A percentile compares a stretch with the other conserved stretches of the same genome.
These are phyloP conservation scores for Drosophila anomalata DNA, from an alignment of 2,888 invertebrate species.

Conservation along the genomic window DNA sequence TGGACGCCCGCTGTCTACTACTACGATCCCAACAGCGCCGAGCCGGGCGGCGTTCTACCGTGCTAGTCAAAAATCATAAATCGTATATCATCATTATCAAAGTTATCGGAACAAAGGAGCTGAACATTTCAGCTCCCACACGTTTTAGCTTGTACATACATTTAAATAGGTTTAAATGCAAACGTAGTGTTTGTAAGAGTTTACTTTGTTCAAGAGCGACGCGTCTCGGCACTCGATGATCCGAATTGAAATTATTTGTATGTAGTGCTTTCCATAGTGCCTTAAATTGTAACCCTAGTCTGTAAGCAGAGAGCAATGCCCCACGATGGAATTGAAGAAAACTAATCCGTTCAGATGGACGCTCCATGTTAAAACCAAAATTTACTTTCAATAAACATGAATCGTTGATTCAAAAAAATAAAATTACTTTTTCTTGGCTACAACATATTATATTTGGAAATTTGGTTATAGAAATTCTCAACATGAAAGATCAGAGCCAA, in stretches of 20 bases:
- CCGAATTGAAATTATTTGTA: constrained; percentile 23
- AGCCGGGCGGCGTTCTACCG: constrained; percentile 9
- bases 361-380: constrained; percentile 1
- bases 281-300: constrained; percentile 34
- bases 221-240: constrained; percentile 1
- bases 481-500: constrained; percentile 7
- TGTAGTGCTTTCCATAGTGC: constrained; percentile 43
- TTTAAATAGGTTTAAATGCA: constrained; percentile 14
- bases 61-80: constrained; percentile 44
- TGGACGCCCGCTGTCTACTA: constrained; percentile 78
- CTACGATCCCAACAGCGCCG: constrained; percentile 64
- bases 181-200: constrained; percentile 31
- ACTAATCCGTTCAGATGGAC: constrained; percentile 2
- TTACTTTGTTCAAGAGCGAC: constrained; percentile 18
- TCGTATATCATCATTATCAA: constrained; percentile 28
- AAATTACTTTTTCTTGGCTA: no score
- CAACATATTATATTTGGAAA: no score
- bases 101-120: constrained; percentile 23
- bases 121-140: constrained; percentile 8
- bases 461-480: no score
- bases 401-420: background rate
- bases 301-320: constrained; percentile 32
- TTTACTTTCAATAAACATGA: background rate
- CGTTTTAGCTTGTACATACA: constrained; percentile 32
- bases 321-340: constrained; percentile 35